phyloP scores from a whole-genome alignment of 2,888 invertebrate genomes.

The Caenorhabditis wallacei region DNA sequence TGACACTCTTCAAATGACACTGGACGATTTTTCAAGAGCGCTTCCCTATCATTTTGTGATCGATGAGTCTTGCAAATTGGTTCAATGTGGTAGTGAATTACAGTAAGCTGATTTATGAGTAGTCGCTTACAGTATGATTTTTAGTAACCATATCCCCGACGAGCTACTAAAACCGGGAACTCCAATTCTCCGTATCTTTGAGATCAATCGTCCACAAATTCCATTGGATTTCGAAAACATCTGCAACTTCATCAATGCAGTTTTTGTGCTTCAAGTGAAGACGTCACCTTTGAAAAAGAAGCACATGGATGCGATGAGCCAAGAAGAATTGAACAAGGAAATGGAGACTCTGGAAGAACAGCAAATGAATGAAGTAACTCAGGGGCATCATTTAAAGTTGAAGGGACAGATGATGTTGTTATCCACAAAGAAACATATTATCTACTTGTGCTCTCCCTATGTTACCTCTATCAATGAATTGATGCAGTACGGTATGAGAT shows the following conservation, averaged over 20 bases:
- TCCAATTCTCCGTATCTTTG: slow-evolving; percentile 77
- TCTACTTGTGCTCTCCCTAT: slow-evolving; percentile 82
- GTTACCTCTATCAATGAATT: slow-evolving; percentile 81
- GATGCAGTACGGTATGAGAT: slow-evolving; percentile 79
- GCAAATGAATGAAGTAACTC: slow-evolving; percentile 20
- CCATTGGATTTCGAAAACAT: slow-evolving; percentile 82
- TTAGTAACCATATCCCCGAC: slow-evolving; percentile 77
- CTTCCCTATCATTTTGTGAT: slow-evolving; percentile 81
- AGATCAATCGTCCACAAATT: slow-evolving; percentile 80
- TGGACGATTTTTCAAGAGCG: slow-evolving; percentile 69
- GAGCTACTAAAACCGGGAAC: slow-evolving; percentile 79
- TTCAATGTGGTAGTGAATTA: slow-evolving; percentile 79
- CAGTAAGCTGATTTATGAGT: slow-evolving; percentile 66
- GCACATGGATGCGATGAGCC: slow-evolving; percentile 46
- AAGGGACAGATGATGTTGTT: slow-evolving; percentile 82
- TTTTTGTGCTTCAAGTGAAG: slow-evolving; percentile 81
- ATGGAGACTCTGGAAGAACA: slow-evolving; percentile 45
- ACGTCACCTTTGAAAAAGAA: slow-evolving; percentile 68
- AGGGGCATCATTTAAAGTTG: slow-evolving; percentile 76
- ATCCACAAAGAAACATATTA: slow-evolving; percentile 73
- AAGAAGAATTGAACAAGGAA: slow-evolving; percentile 49
- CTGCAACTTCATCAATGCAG: slow-evolving; percentile 83
- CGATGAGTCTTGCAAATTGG: slow-evolving; percentile 79
- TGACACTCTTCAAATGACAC: slow-evolving; percentile 53
- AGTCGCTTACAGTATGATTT: neutral